These are phyloP conservation scores for Euleptes europaea DNA, from an alignment of 2,113 vertebrate species.

Conservation along the genomic window DNA sequence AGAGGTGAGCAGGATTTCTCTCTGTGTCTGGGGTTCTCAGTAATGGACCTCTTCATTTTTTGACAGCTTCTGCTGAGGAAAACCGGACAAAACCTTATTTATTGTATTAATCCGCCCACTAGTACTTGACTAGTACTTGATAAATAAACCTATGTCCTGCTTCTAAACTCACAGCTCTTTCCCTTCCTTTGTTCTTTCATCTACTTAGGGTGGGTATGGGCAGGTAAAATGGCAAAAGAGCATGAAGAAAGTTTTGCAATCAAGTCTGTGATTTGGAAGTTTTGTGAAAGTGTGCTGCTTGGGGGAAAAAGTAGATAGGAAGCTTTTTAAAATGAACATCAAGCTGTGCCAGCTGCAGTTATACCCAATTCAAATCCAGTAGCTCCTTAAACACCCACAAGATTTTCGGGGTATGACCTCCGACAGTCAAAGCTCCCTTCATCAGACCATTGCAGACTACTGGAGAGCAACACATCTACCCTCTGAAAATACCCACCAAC, in stretches of 20 bases:
- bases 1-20: constrained; percentile 3
- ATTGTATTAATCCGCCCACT: constrained; percentile 75
- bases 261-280: not conserved
- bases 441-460: no score
- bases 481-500: not conserved
- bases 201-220: not conserved
- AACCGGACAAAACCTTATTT: constrained; percentile 70
- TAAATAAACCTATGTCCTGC: constrained; percentile 78
- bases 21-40: not conserved
- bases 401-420: no score
- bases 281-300: not conserved
- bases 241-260: not conserved
- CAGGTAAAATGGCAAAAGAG: not conserved
- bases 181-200: constrained; percentile 35
- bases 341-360: not conserved
- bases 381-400: no score
- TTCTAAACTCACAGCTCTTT: constrained; percentile 62
- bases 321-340: not conserved
- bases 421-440: no score
- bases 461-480: no score
- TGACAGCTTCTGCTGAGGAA: constrained; percentile 45
- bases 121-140: constrained; percentile 72
- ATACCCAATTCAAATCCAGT: no score
- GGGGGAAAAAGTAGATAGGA: not conserved
- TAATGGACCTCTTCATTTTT: not conserved